Base-by-base conservation (phyloP, 2,888 invertebrate genomes). In the Melitaea athalia region DNA sequence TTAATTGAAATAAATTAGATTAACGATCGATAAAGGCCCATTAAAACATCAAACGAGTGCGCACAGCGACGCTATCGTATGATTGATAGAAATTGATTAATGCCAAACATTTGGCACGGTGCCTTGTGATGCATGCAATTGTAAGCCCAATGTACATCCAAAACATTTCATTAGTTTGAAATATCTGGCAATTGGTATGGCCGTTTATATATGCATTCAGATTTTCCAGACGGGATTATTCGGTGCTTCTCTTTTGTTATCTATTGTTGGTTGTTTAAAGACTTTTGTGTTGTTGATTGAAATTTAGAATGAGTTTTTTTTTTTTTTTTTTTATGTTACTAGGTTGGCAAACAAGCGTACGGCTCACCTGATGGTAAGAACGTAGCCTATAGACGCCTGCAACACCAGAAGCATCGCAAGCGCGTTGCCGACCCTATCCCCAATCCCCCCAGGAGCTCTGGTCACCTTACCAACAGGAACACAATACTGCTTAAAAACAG, bases 51-150 rank as follows among this genome's bases (percentile, higher is more conserved):
- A 60, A 60, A 52, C 15, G 59, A 60, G 42, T 43, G 43, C 33
- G 24, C 24, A 63, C 59, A 59, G 45, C 12, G 52, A 59, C 33
- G 31, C 17, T 38, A 45, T n/a, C 12, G 14, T 42, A 12, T 24
- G 59, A 69, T 55, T 53, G 64, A 67, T 59, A 61, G 31, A 57
- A 64, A 65, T 65, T 69, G 70, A 69, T 69, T 55, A 8, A 53
- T 50, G 66, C 64, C 63, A 53, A 67, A 42, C 57, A 70, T 69
- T 72, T 74, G 75, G 72, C 75, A 75, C 14, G 15, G 31, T 71
- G 75, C 74, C 75, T 15, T 7, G 59, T 59, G 68, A 72, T 69
- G 69, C 55, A 57, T 63, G 68, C 72, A 47, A 69, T 73, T 72
- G 65, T 66, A 74, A 71, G 60, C 69, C 31, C 67, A 67, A 31